Percentiles rank a stretch among this genome's conserved stretches.
phyloP scores from a whole-genome alignment of 2,888 invertebrate genomes.

The Agrochola circellaris region DNA sequence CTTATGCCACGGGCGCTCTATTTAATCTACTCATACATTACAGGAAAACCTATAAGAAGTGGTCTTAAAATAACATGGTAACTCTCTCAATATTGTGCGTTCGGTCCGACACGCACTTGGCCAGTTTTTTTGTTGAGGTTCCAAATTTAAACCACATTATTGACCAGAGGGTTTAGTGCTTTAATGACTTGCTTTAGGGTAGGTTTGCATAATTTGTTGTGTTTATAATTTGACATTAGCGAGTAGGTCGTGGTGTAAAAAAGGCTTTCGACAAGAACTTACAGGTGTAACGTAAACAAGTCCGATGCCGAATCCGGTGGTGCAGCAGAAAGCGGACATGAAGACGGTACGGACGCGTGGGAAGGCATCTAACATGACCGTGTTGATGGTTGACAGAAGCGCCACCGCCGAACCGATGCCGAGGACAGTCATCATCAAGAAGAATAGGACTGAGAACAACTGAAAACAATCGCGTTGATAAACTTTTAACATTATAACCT shows the following conservation, averaged over 20 bases:
- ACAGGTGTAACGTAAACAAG: slow-evolving; percentile 94
- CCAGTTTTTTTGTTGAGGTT: background rate
- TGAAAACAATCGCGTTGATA: slow-evolving; percentile 69
- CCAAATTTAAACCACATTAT: background rate
- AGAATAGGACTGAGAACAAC: slow-evolving; percentile 95
- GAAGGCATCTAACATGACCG: slow-evolving; percentile 93
- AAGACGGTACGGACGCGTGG: slow-evolving; percentile 91
- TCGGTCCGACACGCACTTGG: too few relatives aligned
- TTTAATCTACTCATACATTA: background rate
- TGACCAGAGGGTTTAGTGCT: background rate
- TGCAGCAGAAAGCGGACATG: slow-evolving; percentile 90
- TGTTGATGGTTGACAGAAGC: slow-evolving; percentile 92
- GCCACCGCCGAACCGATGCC: slow-evolving; percentile 95
- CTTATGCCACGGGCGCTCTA: background rate
- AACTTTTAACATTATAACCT: background rate
- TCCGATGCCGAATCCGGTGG: slow-evolving; percentile 91
- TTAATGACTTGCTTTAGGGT: background rate
- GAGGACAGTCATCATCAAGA: slow-evolving; percentile 95
- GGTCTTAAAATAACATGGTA: too few relatives aligned
- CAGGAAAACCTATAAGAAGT: too few relatives aligned
- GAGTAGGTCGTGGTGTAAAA: background rate
- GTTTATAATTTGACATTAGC: background rate
- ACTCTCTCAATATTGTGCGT: too few relatives aligned
- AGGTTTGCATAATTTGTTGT: background rate
- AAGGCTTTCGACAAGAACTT: slow-evolving; percentile 71